Evolutionary conservation across 2,113 vertebrate genomes (phyloP).

Genomic region (Hepsetus odoe): DNA sequence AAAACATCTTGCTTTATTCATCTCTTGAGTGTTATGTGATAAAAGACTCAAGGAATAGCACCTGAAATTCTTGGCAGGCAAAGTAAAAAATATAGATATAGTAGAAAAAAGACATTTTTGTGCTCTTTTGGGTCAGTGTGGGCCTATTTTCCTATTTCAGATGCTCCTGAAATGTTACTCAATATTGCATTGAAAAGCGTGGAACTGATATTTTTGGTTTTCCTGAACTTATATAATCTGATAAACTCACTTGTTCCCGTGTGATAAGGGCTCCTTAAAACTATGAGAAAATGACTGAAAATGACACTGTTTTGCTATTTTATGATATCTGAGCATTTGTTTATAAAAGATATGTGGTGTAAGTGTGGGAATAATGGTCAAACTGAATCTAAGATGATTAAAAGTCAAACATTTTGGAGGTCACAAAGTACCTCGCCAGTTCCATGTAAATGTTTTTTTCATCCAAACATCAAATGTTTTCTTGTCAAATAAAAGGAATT

Average conservation of each 20-base stretch:
- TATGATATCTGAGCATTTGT: conserved; percentile 34
- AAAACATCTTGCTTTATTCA: conserved; percentile 47
- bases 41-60: conserved; percentile 48
- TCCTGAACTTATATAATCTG: conserved; percentile 55
- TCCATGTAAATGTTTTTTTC: no score
- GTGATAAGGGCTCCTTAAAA: conserved; percentile 72
- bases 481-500: no score
- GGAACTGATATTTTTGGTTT: conserved; percentile 45
- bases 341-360: background rate
- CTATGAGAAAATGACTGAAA: conserved; percentile 68
- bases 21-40: conserved; percentile 47
- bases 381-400: background rate
- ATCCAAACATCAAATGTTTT: no score
- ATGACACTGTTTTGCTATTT: conserved; percentile 51
- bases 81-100: background rate
- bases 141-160: background rate
- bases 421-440: no score
- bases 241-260: conserved; percentile 72
- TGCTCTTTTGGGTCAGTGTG: background rate
- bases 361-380: background rate
- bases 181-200: conserved; percentile 25
- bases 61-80: conserved; percentile 6
- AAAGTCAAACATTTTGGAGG: background rate
- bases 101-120: background rate
- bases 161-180: conserved; percentile 21